Evolutionary conservation across 2,888 invertebrate species (phyloP).

Genomic region (Drosophila vallismaia): DNA sequence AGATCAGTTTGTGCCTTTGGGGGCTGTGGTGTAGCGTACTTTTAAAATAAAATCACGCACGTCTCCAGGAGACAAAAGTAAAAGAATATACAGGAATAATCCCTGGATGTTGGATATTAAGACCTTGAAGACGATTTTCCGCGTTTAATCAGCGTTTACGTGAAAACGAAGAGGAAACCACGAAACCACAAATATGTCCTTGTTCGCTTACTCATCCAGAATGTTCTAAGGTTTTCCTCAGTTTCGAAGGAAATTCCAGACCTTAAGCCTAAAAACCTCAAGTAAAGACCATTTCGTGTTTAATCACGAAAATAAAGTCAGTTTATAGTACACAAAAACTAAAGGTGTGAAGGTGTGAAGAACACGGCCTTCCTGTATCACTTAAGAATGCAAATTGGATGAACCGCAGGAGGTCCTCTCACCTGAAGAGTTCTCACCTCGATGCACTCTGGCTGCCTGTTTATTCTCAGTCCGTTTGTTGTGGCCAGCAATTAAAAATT

Average conservation of each 20-base stretch:
- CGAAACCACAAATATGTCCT: not conserved
- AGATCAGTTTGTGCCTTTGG: slow-evolving; percentile 2
- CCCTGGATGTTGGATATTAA: not conserved
- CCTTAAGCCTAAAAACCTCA: not conserved
- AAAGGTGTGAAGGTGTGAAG: too few relatives aligned
- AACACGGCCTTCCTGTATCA: not conserved
- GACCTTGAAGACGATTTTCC: slow-evolving; percentile 2
- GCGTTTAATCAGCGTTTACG: slow-evolving; percentile 13
- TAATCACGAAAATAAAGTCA: slow-evolving; percentile 17
- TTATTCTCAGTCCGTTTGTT: slow-evolving; percentile 14
- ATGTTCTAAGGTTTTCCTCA: not conserved
- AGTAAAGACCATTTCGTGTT: slow-evolving; percentile 3
- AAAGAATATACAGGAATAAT: not conserved
- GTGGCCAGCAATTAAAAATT: slow-evolving; percentile 48
- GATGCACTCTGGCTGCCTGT: slow-evolving; percentile 4
- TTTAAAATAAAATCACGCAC: slow-evolving; percentile 43
- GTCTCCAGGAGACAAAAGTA: not conserved
- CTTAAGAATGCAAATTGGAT: slow-evolving; percentile 22
- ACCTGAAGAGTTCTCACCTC: not conserved
- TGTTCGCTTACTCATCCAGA: not conserved
- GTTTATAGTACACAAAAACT: not conserved
- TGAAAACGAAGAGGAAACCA: not conserved
- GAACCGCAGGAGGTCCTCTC: slow-evolving; percentile 11
- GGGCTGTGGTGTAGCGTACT: not conserved
- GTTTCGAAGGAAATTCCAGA: not conserved